Evolutionary conservation across 2,797 vertebrate species (phyloP).

Genomic region (Diplodus puntazzo): DNA sequence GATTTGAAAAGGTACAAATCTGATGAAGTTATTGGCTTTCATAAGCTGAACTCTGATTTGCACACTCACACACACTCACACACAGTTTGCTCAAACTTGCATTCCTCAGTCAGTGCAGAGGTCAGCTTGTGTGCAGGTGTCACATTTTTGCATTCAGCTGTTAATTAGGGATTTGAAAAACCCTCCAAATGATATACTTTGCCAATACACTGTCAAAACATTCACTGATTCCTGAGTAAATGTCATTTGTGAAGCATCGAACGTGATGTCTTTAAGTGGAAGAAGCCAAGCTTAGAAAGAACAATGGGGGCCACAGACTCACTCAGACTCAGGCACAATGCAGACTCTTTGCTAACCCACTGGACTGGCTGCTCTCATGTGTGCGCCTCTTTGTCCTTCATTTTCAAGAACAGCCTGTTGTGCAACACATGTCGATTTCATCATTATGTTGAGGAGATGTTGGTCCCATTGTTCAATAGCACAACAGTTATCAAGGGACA

Average conservation of each 20-base stretch:
- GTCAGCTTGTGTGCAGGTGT: not conserved
- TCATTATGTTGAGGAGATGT: slow-evolving; percentile 11
- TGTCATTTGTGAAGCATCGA: not conserved
- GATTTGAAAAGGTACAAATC: slow-evolving; percentile 22
- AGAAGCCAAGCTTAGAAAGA: not conserved
- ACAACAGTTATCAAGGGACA: slow-evolving; percentile 19
- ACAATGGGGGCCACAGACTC: slow-evolving; percentile 18
- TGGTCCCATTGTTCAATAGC: slow-evolving; percentile 30
- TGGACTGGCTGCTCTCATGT: slow-evolving; percentile 4
- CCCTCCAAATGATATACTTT: not conserved
- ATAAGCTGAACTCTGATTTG: slow-evolving; percentile 8
- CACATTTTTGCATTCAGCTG: not conserved
- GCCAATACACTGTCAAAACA: not conserved
- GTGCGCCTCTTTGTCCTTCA: slow-evolving; percentile 33
- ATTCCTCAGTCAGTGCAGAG: not conserved
- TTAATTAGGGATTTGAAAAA: not conserved
- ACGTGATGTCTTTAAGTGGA: slow-evolving; percentile 4
- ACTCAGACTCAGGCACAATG: slow-evolving; percentile 32
- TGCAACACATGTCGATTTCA: slow-evolving; percentile 59
- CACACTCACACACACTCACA: not conserved
- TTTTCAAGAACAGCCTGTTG: slow-evolving; percentile 41
- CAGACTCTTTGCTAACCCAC: slow-evolving; percentile 27
- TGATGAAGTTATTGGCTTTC: slow-evolving; percentile 21
- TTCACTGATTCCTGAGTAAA: not conserved
- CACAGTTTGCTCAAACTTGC: not conserved